phyloP scores from a whole-genome alignment of 1,140 invertebrate genomes.

The Bombus superbus region DNA sequence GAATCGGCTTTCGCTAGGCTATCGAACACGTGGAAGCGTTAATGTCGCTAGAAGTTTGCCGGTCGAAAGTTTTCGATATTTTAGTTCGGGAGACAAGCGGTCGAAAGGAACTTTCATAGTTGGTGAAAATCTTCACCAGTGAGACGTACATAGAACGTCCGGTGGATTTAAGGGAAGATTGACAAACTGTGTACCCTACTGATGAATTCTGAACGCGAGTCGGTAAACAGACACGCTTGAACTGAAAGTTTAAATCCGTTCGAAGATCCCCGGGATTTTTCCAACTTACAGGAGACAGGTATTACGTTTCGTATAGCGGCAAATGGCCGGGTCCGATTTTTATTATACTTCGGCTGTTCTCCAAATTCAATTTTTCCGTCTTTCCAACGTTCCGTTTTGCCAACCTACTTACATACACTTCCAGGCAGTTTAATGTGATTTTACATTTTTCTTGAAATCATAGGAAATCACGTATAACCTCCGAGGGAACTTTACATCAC shows the following conservation, averaged over 20 bases:
- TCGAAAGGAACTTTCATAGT: neutral
- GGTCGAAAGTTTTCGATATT: neutral
- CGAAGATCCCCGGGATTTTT: neutral
- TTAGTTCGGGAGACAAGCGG: neutral
- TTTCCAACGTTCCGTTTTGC: neutral
- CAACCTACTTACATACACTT: slow-evolving; percentile 4
- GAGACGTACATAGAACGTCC: neutral
- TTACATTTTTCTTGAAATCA: neutral
- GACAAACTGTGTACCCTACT: slow-evolving; percentile 15
- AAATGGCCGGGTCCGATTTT: neutral
- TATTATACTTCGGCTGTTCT: neutral
- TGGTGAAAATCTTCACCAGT: neutral
- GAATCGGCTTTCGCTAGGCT: too few relatives aligned
- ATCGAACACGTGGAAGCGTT: too few relatives aligned
- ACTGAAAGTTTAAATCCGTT: neutral
- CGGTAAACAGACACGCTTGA: neutral
- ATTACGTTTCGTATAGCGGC: neutral
- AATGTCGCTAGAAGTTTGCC: neutral
- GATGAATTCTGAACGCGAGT: slow-evolving; percentile 21
- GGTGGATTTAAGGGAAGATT: neutral
- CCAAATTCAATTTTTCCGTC: neutral
- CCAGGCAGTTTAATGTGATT: slow-evolving; percentile 7
- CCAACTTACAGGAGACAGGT: neutral
- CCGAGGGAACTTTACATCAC: neutral
- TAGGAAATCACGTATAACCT: slow-evolving; percentile 1